Base-by-base conservation (phyloP, 2,113 vertebrate genomes). In the Trematocara variabile region DNA sequence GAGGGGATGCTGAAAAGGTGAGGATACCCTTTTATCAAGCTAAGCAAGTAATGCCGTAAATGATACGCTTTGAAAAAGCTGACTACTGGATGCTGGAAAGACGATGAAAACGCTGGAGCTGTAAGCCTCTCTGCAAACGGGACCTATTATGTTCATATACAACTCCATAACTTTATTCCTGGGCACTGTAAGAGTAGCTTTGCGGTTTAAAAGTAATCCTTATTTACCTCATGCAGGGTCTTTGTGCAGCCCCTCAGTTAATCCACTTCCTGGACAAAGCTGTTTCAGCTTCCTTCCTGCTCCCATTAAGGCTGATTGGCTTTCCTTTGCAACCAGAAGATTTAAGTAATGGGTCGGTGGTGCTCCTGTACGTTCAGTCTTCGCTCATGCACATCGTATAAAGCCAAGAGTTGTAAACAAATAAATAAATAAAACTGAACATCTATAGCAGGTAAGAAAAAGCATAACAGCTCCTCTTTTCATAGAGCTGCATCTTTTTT, bases 41-140 rank as follows among this genome's bases (percentile, higher is more conserved):
- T 77, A 77, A 84, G 79, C 58, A 85, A 88, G 87, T 87, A 86
- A 63, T 60, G 50, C 22, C 10, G 22, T 3, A 56, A 87, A 79
- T 46, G 77, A 3, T 8, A 50, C 2, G 4, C 70, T 75, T 75
- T 75, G 6, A 85, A 82, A 84, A 85, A 46, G 82, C 83, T 83
- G 88, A 85, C 79, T 83, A 8, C 58, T 52, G 54, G 11, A 79
- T 81, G 46, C 46, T 70, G 52, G 50, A 81, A 53, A 14, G 34
- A 33, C 25, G 37, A 55, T 73, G 34, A 41, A 65, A 85, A 48
- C 6, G 33, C 16, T 28, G 30, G 68, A 46, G 41, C 50, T 37
- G 10, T 53, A 65, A 84, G 50, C 46, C 73, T 75, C 44, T 50
- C 25, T 75, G 70, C 44, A 75, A 50, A 75, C 9, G 14, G 70